A percentile compares a stretch with the other conserved stretches of the same genome.
Conservation (phyloP, 1,140 invertebrate species). For the Leptestheria dahalacensis region DNA sequence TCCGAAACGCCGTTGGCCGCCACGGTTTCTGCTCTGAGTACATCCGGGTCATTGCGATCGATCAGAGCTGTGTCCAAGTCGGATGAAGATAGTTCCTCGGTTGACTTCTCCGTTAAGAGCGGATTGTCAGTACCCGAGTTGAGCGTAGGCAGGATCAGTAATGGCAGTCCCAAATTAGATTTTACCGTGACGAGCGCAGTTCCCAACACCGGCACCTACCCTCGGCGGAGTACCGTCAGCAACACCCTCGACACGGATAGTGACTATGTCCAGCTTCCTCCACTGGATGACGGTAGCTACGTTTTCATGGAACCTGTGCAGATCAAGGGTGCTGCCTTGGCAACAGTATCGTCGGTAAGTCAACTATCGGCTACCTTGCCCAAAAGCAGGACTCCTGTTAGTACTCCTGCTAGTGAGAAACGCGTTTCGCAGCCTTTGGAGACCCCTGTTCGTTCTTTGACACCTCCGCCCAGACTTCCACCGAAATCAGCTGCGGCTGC, state of each 20-base stretch:
- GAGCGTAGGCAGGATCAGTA: background rate
- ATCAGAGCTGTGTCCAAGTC: background rate
- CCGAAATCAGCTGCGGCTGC: background rate
- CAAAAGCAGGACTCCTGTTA: background rate
- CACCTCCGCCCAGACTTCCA: background rate
- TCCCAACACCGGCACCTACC: slow-evolving; percentile 28
- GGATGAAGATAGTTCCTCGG: background rate
- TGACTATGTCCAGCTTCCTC: slow-evolving; percentile 68
- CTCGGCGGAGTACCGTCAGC: slow-evolving; percentile 59
- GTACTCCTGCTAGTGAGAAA: slow-evolving; percentile 1
- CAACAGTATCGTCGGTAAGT: slow-evolving; percentile 20
- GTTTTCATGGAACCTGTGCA: slow-evolving; percentile 13
- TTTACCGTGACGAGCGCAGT: slow-evolving; percentile 16
- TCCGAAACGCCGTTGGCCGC: slow-evolving; percentile 20
- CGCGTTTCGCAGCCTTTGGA: background rate
- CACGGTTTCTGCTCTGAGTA: slow-evolving; percentile 14
- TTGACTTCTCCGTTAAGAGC: slow-evolving; percentile 12
- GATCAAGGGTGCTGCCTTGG: slow-evolving; percentile 18
- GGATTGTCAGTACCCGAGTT: background rate
- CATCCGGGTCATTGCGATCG: slow-evolving; percentile 1
- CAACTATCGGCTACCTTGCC: slow-evolving; percentile 12
- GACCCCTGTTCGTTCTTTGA: background rate
- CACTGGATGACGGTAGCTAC: slow-evolving; percentile 28
- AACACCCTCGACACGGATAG: slow-evolving; percentile 70
- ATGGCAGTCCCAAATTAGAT: slow-evolving; percentile 10